Percentiles rank a stretch among this genome's conserved stretches.
Conservation (phyloP, 2,113 vertebrate genomes). For the Chlamydotis undulata region DNA sequence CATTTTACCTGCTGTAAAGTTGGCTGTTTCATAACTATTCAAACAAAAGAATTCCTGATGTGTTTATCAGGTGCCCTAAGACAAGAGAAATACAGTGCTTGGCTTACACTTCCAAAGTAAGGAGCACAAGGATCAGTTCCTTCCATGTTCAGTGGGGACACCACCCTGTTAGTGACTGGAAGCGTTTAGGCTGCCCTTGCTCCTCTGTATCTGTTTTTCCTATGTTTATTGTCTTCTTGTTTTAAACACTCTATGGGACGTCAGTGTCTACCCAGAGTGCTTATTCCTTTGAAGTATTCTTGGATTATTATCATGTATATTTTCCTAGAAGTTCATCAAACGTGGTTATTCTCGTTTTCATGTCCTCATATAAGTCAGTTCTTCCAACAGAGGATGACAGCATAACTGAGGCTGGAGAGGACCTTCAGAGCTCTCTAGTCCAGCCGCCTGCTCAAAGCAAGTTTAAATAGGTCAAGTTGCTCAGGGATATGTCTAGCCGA, state of each 20-base stretch:
- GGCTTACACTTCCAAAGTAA: neutral
- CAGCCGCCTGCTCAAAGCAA: neutral
- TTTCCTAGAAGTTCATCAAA: neutral
- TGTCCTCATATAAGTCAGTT: neutral
- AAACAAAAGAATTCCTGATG: neutral
- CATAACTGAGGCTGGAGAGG: neutral
- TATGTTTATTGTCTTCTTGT: neutral
- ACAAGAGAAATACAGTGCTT: neutral
- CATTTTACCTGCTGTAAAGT: constrained; percentile 4
- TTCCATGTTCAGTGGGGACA: neutral
- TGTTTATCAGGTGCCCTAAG: neutral
- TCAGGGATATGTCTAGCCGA: neutral
- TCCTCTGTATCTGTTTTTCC: neutral
- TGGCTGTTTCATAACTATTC: neutral
- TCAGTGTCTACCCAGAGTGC: neutral
- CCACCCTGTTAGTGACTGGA: neutral
- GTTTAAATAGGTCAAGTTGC: neutral
- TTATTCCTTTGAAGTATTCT: neutral
- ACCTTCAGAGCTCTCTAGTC: neutral
- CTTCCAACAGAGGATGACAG: neutral
- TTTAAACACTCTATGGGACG: neutral
- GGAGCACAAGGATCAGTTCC: neutral
- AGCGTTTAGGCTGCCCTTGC: neutral
- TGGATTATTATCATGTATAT: neutral
- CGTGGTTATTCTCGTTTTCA: neutral